Conservation (phyloP, 2,113 vertebrate genomes). For the Thinocorus orbignyianus region DNA sequence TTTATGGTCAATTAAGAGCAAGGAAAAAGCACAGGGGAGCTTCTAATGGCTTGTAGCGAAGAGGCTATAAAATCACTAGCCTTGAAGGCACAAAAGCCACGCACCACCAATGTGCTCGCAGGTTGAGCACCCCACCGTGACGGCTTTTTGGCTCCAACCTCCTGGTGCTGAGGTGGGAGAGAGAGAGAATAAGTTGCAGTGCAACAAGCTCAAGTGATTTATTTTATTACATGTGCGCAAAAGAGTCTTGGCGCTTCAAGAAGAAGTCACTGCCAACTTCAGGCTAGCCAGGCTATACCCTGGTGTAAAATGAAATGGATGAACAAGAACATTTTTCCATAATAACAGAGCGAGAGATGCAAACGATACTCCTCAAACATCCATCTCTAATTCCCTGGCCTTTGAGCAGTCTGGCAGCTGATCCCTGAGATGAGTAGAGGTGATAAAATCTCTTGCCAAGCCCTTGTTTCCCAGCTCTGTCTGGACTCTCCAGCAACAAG, state of each 20-base stretch:
- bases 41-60: neutral
- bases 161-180: neutral
- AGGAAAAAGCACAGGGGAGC: neutral
- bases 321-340: neutral
- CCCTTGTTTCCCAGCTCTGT: neutral
- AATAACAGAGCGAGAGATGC: neutral
- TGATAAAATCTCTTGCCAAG: neutral
- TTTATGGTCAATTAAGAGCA: neutral
- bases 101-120: fast-evolving
- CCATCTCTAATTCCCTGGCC: conserved; percentile 6
- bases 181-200: neutral
- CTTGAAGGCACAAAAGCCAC: neutral
- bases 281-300: neutral
- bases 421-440: neutral
- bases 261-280: conserved; percentile 1
- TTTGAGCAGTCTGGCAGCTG: neutral
- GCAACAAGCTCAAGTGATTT: neutral
- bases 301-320: conserved; percentile 36
- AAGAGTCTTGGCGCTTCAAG: neutral
- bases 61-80: neutral
- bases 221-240: neutral
- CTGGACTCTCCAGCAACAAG: neutral
- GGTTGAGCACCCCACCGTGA: neutral
- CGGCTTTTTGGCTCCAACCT: neutral
- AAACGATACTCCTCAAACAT: neutral